phyloP scores from a whole-genome alignment of 2,888 invertebrate genomes.

The Cyaniris semiargus region DNA sequence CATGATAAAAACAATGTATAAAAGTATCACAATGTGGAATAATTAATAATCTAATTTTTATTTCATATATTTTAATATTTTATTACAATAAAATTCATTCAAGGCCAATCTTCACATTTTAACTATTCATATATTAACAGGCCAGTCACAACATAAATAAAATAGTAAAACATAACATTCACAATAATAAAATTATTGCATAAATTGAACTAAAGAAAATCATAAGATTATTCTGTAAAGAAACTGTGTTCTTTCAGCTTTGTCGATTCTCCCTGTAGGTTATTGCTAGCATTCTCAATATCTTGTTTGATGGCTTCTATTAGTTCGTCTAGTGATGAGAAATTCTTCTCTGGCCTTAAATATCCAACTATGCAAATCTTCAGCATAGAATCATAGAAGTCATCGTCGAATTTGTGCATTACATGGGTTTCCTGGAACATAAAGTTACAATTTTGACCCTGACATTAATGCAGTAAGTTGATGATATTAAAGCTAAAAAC shows the following conservation, averaged over 20 bases:
- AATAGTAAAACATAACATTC: constrained; percentile 35
- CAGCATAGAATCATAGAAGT: constrained; percentile 92
- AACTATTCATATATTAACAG: constrained; percentile 1
- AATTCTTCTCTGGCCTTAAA: constrained; percentile 91
- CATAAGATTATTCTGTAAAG: constrained; percentile 56
- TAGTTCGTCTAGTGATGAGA: constrained; percentile 86
- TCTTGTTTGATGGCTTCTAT: constrained; percentile 90
- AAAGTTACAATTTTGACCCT: neutral
- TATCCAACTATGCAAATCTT: constrained; percentile 91
- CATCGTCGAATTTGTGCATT: constrained; percentile 88
- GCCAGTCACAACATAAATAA: constrained; percentile 36
- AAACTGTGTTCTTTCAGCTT: constrained; percentile 76
- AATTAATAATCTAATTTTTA: constrained; percentile 33
- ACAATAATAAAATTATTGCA: constrained; percentile 16
- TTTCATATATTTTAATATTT: constrained; percentile 17
- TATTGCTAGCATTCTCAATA: constrained; percentile 83
- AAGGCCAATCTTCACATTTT: neutral
- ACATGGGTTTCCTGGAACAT: constrained; percentile 93
- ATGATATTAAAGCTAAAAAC: no score
- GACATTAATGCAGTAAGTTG: neutral
- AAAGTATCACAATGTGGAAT: constrained; percentile 49
- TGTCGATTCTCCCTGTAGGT: constrained; percentile 76
- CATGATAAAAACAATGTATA: constrained; percentile 36
- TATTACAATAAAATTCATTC: neutral
- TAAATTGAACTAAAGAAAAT: constrained; percentile 30